Percentiles rank a stretch among this genome's conserved stretches.
phyloP scores from a whole-genome alignment of 2,113 vertebrate genomes.

The Nyctibius bracteatus region DNA sequence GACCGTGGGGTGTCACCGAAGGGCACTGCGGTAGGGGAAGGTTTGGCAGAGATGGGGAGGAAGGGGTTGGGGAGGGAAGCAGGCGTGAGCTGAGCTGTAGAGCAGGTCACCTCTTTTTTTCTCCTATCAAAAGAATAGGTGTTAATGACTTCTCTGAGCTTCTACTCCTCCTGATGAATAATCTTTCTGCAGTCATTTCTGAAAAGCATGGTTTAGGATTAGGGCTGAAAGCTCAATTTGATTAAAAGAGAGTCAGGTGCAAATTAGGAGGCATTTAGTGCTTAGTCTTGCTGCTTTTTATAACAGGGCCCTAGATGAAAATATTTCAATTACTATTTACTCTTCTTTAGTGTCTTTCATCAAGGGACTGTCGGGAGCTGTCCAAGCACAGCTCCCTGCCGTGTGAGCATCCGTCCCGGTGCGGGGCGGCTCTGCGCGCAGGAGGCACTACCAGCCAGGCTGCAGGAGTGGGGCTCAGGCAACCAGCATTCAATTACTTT shows the following conservation, averaged over 20 bases:
- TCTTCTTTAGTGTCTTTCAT: background rate
- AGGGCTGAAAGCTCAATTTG: slow-evolving; percentile 30
- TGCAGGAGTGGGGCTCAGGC: background rate
- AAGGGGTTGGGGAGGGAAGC: background rate
- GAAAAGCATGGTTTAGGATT: background rate
- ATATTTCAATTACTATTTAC: background rate
- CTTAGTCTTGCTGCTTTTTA: background rate
- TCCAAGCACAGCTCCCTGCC: background rate
- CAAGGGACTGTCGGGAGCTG: background rate
- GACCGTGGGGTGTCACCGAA: accelerated
- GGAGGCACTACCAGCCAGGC: background rate
- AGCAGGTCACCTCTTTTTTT: background rate
- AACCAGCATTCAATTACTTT: background rate
- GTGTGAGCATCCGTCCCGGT: accelerated
- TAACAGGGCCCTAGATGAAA: background rate
- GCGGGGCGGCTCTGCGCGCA: background rate
- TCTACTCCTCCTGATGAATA: background rate
- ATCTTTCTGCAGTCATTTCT: background rate
- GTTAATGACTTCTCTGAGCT: background rate
- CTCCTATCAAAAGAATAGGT: background rate
- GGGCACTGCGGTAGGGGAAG: accelerated
- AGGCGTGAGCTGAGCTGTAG: background rate
- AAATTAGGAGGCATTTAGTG: background rate
- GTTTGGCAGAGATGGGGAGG: background rate
- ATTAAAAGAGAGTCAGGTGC: slow-evolving; percentile 27